Conservation (phyloP, 1,140 invertebrate genomes). For the Zaprionus inermis region DNA sequence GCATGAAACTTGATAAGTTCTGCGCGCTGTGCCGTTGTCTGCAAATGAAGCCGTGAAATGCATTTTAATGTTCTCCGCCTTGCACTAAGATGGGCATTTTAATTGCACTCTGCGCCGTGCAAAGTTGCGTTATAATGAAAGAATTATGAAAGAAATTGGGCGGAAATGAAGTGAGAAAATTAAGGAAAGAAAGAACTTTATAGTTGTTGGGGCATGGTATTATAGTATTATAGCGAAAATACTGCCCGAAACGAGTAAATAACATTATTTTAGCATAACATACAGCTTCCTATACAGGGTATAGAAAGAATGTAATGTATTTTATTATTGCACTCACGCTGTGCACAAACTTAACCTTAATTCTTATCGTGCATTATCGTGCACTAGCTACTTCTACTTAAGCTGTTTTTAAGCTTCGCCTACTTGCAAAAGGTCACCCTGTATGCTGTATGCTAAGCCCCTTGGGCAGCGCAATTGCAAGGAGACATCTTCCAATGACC, state of each 20-base stretch:
- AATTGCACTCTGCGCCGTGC: conserved; percentile 12
- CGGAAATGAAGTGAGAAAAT: not conserved
- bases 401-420: too few relatives aligned
- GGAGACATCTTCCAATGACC: conserved; percentile 62
- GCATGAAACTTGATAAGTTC: conserved; percentile 52
- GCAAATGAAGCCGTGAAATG: conserved; percentile 28
- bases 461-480: conserved; percentile 34
- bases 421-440: conserved; percentile 33
- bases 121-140: conserved; percentile 12
- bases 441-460: conserved; percentile 22
- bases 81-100: conserved; percentile 11
- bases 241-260: not conserved
- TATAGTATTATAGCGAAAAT: not conserved
- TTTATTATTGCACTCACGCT: not conserved
- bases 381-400: not conserved
- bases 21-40: conserved; percentile 30
- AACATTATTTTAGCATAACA: not conserved
- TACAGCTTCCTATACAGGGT: not conserved
- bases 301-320: not conserved
- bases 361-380: not conserved
- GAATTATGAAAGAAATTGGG: not conserved
- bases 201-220: not conserved
- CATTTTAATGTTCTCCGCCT: conserved; percentile 23
- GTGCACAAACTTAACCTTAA: not conserved
- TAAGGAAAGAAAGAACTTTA: not conserved